Base-by-base conservation (phyloP, 1,140 invertebrate genomes). In the Batillaria attramentaria region DNA sequence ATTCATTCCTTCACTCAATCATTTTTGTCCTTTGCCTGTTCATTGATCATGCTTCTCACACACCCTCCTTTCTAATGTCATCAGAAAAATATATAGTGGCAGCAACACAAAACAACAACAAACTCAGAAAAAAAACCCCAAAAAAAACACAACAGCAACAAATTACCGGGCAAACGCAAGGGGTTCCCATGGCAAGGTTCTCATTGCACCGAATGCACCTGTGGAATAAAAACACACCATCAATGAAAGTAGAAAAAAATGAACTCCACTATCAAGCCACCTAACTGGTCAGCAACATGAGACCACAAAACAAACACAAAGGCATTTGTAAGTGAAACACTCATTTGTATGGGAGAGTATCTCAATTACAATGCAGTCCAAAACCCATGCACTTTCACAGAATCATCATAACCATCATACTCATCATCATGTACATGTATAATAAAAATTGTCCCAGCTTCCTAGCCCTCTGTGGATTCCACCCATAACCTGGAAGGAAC, bases 121-220 rank as follows among this genome's bases (percentile, higher is more conserved):
- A 13, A 24, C 46, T 50, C 46, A 13, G 13, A 24, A 50, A 50
- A 50, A 24, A 50, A 50, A 50, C n/a, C n/a, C n/a, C n/a, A n/a
- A n/a, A n/a, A n/a, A 50, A 24, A 24, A 50, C 46, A 50, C 24
- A 24, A 50, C 46, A 50, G 46, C 46, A 50, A 13, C 46, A 50
- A 24, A 50, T 13, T 24, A 50, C 46, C 24, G 46, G 24, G 46
- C 24, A 50, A 50, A 24, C 46, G 16, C 50, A 42, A 4, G 35
- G 24, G 10, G 68, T 20, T 31, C 60, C 28, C n/a, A 86, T 78
- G 33, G 80, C 77, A 31, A 88, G 73, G 16, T 83, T 75, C 33
- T 80, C 76, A 73, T 50, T 87, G 68, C 87, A 88, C 33, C 84
- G 74, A 6, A 80, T 80, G 84, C 87, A 88, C 62, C 87, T 88